Evolutionary conservation across 2,113 vertebrate genomes (phyloP).

Genomic region (Verasper variegatus): DNA sequence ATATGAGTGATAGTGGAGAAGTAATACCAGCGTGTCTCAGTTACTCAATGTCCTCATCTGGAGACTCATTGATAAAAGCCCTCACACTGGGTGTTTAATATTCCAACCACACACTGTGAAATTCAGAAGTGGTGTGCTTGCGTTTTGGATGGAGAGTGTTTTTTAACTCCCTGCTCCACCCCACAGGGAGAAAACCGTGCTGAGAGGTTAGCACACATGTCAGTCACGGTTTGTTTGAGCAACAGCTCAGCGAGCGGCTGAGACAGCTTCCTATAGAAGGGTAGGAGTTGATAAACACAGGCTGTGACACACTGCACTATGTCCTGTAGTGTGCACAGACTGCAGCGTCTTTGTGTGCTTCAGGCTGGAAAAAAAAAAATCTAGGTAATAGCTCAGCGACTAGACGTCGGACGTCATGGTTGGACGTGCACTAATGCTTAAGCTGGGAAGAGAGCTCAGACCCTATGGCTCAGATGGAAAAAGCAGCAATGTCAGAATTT

Average conservation of each 20-base stretch:
- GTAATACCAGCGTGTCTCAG: conserved; percentile 9
- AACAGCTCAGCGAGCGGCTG: conserved; percentile 7
- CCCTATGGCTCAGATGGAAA: background rate
- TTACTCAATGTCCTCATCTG: conserved; percentile 25
- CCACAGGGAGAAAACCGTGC: conserved; percentile 3
- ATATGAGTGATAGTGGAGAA: background rate
- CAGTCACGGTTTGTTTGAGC: conserved; percentile 27
- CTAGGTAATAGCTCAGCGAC: conserved; percentile 1
- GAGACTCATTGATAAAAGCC: conserved; percentile 44
- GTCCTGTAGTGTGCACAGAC: conserved; percentile 7
- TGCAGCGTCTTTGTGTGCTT: conserved; percentile 5
- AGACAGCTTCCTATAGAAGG: conserved; percentile 2
- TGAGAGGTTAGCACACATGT: conserved; percentile 14
- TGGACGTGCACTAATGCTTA: conserved; percentile 11
- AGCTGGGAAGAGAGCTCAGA: conserved; percentile 8
- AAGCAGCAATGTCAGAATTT: conserved; percentile 2
- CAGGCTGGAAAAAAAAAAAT: background rate
- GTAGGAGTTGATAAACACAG: background rate
- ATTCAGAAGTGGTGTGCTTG: conserved; percentile 31
- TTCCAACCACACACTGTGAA: conserved; percentile 52
- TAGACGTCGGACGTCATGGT: conserved; percentile 8
- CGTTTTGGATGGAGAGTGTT: conserved; percentile 2
- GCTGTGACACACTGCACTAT: background rate
- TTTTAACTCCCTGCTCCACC: conserved; percentile 6
- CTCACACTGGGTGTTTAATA: conserved; percentile 38